Conservation (phyloP, 2,888 invertebrate genomes). For the Smittia aterrima region DNA sequence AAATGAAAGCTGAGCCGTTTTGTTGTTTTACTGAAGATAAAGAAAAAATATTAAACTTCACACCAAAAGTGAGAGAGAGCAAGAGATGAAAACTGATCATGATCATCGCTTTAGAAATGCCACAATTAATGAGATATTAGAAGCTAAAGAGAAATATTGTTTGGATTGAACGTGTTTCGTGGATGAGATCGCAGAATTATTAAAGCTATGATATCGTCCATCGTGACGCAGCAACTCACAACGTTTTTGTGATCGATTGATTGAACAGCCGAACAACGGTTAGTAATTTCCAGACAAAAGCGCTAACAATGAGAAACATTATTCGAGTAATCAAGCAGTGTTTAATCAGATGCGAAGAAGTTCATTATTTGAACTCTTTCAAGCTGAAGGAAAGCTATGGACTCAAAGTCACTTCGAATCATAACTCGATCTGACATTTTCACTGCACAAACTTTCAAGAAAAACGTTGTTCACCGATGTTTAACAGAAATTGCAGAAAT, state of each 20-base stretch:
- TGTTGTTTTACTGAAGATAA: background rate
- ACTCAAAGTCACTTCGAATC: too few species aligned
- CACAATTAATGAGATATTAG: background rate
- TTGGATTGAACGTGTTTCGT: too few species aligned
- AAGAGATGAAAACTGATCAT: background rate
- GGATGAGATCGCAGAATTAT: too few species aligned
- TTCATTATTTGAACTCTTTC: too few species aligned
- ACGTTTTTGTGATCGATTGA: constrained; percentile 19
- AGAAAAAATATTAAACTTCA: background rate
- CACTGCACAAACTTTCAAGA: background rate
- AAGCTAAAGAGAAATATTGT: too few species aligned
- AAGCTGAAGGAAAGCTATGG: too few species aligned
- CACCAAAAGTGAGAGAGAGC: background rate
- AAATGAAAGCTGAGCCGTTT: constrained; percentile 3
- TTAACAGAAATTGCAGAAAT: background rate
- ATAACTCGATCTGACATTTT: background rate
- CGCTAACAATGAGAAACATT: constrained; percentile 3
- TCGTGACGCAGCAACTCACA: background rate
- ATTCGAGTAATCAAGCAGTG: background rate
- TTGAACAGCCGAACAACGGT: constrained; percentile 21
- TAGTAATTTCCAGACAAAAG: constrained; percentile 17
- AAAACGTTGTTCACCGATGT: background rate
- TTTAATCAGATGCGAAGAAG: background rate
- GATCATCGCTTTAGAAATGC: background rate
- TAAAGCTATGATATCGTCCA: too few species aligned